These are phyloP conservation scores for Eulemur coronatus DNA, from an alignment of 2,797 vertebrate species.

Conservation along the genomic window DNA sequence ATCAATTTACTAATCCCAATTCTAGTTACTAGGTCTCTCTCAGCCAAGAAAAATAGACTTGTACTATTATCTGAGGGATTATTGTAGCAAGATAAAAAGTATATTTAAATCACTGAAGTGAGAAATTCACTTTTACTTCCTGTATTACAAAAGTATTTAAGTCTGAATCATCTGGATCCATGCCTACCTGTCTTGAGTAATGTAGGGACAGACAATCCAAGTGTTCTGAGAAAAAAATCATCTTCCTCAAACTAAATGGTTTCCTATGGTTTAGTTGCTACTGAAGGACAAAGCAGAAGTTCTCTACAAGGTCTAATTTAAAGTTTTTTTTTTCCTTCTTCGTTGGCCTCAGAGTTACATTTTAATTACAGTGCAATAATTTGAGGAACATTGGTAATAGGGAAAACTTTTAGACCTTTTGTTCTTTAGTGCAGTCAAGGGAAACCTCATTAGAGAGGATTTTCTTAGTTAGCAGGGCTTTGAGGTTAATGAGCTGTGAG, in stretches of 20 bases:
- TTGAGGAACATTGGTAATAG: slow-evolving; percentile 83
- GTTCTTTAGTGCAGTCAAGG: slow-evolving; percentile 86
- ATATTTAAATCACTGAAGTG: neutral
- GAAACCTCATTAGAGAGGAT: slow-evolving; percentile 88
- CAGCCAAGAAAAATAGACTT: neutral
- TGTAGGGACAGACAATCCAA: neutral
- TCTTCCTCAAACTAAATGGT: neutral
- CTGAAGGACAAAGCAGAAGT: slow-evolving; percentile 44
- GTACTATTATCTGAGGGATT: neutral
- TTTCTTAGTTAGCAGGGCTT: slow-evolving; percentile 88
- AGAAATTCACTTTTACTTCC: slow-evolving; percentile 1
- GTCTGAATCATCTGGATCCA: neutral
- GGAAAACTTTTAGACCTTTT: slow-evolving; percentile 88
- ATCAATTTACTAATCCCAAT: neutral
- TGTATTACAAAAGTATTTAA: neutral
- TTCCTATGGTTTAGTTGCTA: neutral
- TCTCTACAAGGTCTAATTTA: slow-evolving; percentile 56
- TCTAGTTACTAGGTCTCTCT: neutral
- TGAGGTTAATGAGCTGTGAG: slow-evolving; percentile 88
- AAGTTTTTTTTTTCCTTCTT: neutral
- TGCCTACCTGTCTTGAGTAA: neutral
- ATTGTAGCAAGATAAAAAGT: neutral
- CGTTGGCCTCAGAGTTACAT: slow-evolving; percentile 80
- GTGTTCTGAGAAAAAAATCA: neutral
- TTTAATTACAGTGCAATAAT: slow-evolving; percentile 87